Percentiles rank a stretch among this genome's conserved stretches.
Evolutionary conservation across 2,888 invertebrate genomes (phyloP).

Genomic region (Polydrusus pterygomalis): DNA sequence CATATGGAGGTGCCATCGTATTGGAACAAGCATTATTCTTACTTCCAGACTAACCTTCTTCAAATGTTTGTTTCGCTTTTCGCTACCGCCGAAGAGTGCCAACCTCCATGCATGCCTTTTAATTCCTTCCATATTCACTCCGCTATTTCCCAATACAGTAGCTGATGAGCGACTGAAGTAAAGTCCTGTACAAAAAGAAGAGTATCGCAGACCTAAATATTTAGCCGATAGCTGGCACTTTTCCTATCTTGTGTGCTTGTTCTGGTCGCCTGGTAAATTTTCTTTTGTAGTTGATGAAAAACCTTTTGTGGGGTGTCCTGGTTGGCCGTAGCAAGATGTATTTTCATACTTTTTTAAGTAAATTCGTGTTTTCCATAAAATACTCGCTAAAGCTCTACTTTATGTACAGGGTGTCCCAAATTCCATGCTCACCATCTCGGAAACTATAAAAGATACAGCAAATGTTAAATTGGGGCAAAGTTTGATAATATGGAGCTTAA

Average conservation of each 20-base stretch:
- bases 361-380: neutral
- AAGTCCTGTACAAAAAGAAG: neutral
- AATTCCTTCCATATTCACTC: neutral
- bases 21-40: too few relatives aligned
- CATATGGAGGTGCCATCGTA: too few relatives aligned
- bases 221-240: neutral
- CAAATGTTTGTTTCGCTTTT: too few relatives aligned
- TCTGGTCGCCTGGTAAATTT: neutral
- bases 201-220: too few relatives aligned
- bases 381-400: too few relatives aligned
- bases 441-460: too few relatives aligned
- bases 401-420: too few relatives aligned
- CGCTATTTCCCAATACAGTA: neutral
- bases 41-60: too few relatives aligned
- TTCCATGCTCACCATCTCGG: too few relatives aligned
- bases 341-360: neutral
- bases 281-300: neutral
- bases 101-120: neutral
- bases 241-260: neutral
- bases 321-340: neutral
- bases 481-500: too few relatives aligned
- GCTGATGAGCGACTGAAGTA: neutral
- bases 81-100: too few relatives aligned
- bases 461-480: too few relatives aligned
- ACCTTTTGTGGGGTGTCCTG: neutral